Conservation (phyloP, 2,888 invertebrate genomes). For the Drosophila multiciliata region DNA sequence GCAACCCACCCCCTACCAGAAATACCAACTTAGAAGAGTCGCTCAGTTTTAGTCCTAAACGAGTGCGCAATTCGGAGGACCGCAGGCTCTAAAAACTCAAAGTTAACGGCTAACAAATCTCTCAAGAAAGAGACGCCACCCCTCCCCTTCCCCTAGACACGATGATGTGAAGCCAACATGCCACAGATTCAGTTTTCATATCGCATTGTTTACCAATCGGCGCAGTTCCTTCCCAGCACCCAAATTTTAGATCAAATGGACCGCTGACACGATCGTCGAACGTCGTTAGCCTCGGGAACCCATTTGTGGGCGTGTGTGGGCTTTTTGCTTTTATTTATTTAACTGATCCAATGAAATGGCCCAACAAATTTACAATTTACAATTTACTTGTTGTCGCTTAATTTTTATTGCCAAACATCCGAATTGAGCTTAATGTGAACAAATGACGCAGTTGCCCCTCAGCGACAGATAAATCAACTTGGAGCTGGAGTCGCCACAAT, state of each 20-base stretch:
- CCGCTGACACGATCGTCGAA: conserved; percentile 79
- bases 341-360: conserved; percentile 36
- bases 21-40: conserved; percentile 8
- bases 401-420: conserved; percentile 70
- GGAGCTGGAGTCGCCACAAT: conserved; percentile 13
- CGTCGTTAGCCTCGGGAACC: conserved; percentile 54
- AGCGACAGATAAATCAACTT: conserved; percentile 51
- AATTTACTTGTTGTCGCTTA: conserved; percentile 56
- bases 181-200: conserved; percentile 55
- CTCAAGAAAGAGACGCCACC: background rate
- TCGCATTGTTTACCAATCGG: conserved; percentile 30
- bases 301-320: conserved; percentile 61
- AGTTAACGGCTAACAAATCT: conserved; percentile 24
- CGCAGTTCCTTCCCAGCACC: conserved; percentile 27
- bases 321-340: conserved; percentile 49
- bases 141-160: background rate
- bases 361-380: conserved; percentile 8
- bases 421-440: conserved; percentile 63
- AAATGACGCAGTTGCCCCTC: conserved; percentile 52
- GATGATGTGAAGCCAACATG: conserved; percentile 68
- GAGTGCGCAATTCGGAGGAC: conserved; percentile 47
- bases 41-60: conserved; percentile 59
- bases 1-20: background rate
- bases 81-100: conserved; percentile 1
- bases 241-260: conserved; percentile 66